Conservation (phyloP, 2,888 invertebrate species). For the Drosophila testacea region DNA sequence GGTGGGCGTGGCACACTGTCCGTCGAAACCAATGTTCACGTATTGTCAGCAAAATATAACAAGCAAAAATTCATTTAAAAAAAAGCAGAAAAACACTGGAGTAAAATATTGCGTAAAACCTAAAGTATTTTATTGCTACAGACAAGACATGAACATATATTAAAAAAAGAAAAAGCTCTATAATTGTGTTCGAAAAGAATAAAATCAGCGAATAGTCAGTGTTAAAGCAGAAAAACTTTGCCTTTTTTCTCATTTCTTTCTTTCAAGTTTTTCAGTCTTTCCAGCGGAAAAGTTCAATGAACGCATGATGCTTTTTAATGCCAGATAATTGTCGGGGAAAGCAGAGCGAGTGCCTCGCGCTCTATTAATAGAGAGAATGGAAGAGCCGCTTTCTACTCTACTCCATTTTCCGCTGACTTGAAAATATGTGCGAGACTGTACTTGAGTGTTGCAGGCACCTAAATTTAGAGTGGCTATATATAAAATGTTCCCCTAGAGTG, state of each 20-base stretch:
- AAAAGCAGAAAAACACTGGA: constrained; percentile 27
- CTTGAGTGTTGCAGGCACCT: constrained; percentile 41
- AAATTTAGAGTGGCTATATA: constrained; percentile 28
- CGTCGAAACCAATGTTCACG: constrained; percentile 71
- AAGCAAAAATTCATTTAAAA: constrained; percentile 37
- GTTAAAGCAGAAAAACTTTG: constrained; percentile 49
- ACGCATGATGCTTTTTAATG: constrained; percentile 23
- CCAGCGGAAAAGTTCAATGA: constrained; percentile 60
- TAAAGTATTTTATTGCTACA: constrained; percentile 63
- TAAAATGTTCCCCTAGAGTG: neutral
- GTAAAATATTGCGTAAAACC: constrained; percentile 29
- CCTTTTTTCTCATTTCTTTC: constrained; percentile 3
- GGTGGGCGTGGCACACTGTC: constrained; percentile 52
- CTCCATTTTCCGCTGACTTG: constrained; percentile 21
- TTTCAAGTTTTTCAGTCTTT: constrained; percentile 11
- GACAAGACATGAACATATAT: constrained; percentile 39
- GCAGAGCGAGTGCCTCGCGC: constrained; percentile 32
- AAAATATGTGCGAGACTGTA: constrained; percentile 49
- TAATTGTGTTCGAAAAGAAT: constrained; percentile 62
- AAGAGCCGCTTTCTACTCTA: constrained; percentile 53
- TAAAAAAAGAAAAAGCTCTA: constrained; percentile 34
- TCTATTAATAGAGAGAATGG: constrained; percentile 51
- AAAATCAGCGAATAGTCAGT: constrained; percentile 64
- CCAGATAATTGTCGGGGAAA: constrained; percentile 50
- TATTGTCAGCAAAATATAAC: constrained; percentile 32